Evolutionary conservation across 2,113 vertebrate genomes (phyloP).

Genomic region (Vombatus ursinus): DNA sequence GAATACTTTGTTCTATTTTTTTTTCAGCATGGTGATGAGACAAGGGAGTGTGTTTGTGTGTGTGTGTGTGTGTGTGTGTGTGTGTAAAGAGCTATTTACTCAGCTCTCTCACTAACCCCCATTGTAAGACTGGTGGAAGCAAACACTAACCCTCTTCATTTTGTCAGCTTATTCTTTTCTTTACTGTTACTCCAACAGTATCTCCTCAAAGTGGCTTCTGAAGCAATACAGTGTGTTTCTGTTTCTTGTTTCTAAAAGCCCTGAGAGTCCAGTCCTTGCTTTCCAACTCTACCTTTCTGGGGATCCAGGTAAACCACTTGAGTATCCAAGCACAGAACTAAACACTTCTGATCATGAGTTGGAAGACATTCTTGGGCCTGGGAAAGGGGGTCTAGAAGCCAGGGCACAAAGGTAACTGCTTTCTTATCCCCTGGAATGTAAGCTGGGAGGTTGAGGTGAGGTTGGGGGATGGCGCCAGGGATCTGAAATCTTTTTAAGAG

Average conservation of each 20-base stretch:
- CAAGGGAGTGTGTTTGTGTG: background rate
- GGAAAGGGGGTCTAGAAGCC: background rate
- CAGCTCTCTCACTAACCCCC: background rate
- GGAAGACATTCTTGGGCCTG: background rate
- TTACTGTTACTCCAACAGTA: accelerated
- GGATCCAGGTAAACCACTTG: background rate
- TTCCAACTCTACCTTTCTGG: background rate
- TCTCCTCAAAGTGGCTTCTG: background rate
- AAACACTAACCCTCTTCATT: accelerated
- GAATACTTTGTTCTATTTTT: background rate
- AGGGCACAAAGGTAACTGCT: background rate
- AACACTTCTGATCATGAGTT: background rate
- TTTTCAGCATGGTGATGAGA: background rate
- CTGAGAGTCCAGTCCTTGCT: background rate
- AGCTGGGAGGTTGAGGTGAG: background rate
- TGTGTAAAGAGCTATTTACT: background rate
- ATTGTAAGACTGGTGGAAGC: background rate
- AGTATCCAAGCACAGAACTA: background rate
- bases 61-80: background rate
- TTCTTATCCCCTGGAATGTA: too few relatives aligned
- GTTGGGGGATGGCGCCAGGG: background rate
- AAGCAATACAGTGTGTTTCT: accelerated
- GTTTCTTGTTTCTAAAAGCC: background rate
- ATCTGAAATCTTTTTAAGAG: background rate
- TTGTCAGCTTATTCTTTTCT: accelerated